Conservation (phyloP, 2,113 vertebrate species). For the Tyrannus savana region DNA sequence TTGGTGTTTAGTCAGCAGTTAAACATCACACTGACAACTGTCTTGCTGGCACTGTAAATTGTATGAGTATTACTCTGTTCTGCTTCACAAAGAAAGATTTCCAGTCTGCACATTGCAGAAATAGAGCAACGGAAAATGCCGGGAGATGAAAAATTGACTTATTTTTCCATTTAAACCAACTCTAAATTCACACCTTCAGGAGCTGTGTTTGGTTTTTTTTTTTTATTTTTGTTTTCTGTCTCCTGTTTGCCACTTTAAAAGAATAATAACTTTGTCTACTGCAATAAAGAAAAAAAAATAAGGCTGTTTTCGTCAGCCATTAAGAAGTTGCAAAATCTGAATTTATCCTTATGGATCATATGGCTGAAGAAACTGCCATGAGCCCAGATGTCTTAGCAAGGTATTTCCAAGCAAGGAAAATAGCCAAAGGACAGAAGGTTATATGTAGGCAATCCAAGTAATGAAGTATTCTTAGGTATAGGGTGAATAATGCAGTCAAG, state of each 20-base stretch:
- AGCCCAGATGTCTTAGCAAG: conserved; percentile 51
- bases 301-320: not conserved
- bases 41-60: not conserved
- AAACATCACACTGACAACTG: not conserved
- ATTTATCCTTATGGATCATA: conserved; percentile 6
- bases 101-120: not conserved
- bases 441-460: conserved; percentile 42
- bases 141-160: not conserved
- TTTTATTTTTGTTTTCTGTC: not conserved
- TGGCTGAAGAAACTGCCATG: not conserved
- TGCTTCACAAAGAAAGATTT: not conserved
- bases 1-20: not conserved
- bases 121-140: not conserved
- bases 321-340: not conserved
- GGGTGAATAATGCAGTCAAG: not conserved
- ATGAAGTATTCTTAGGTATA: conserved; percentile 47
- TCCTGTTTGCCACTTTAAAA: not conserved
- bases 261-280: not conserved
- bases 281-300: not conserved
- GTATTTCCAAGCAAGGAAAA: conserved; percentile 48
- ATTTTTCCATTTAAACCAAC: not conserved
- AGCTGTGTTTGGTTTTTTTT: not conserved
- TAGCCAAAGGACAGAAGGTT: conserved; percentile 64
- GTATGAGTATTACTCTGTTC: not conserved
- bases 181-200: not conserved